phyloP scores from a whole-genome alignment of 1,140 invertebrate genomes.

The Triops longicaudatus region DNA sequence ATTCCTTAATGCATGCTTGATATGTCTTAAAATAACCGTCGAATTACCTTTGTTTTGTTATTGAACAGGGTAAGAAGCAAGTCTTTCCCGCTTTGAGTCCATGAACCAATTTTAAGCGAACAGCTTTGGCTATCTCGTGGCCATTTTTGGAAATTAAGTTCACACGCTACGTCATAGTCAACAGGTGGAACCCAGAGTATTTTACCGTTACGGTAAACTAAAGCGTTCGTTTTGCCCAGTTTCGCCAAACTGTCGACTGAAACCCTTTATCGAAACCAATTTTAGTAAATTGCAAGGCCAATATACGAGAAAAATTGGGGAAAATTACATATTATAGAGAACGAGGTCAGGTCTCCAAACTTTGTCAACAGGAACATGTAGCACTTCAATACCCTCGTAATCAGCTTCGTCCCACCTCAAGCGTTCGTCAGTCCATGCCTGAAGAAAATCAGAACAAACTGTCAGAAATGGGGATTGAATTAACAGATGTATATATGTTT shows the following conservation, averaged over 20 bases:
- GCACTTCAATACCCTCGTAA: neutral
- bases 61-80: neutral
- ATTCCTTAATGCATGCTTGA: too few relatives aligned
- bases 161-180: slow-evolving; percentile 67
- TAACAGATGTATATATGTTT: neutral
- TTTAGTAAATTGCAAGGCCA: neutral
- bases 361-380: neutral
- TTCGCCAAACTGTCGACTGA: slow-evolving; percentile 92
- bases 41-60: neutral
- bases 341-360: neutral
- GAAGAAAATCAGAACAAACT: neutral
- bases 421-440: neutral
- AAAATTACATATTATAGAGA: neutral
- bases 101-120: neutral
- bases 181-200: slow-evolving; percentile 97
- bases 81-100: neutral
- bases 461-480: neutral
- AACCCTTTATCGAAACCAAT: neutral
- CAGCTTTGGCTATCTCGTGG: neutral
- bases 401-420: neutral
- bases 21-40: too few relatives aligned
- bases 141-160: neutral
- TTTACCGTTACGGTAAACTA: slow-evolving; percentile 85
- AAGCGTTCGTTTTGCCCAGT: slow-evolving; percentile 91
- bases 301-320: too few relatives aligned